Percentiles rank a stretch among this genome's conserved stretches.
Evolutionary conservation across 2,113 vertebrate species (phyloP).

Genomic region (Porphyrio hochstetteri): DNA sequence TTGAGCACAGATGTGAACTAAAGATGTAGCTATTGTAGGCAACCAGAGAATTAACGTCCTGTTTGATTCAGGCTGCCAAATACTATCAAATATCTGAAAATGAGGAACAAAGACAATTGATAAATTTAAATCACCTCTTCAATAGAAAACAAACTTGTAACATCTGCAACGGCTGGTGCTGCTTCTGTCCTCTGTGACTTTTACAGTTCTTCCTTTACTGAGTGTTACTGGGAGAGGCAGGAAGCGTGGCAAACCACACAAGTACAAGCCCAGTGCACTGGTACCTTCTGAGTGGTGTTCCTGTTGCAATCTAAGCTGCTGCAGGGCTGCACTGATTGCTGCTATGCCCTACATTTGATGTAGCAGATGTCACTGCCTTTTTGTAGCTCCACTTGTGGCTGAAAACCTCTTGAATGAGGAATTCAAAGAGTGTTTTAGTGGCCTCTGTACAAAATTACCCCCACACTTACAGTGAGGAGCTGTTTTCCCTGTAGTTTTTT

Average conservation of each 20-base stretch:
- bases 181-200: background rate
- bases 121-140: background rate
- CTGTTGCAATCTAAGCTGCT: background rate
- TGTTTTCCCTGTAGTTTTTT: background rate
- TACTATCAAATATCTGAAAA: background rate
- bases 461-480: background rate
- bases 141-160: background rate
- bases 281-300: background rate
- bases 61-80: background rate
- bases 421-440: background rate
- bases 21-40: background rate
- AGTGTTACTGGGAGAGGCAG: background rate
- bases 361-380: background rate
- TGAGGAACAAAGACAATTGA: background rate
- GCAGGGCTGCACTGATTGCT: background rate
- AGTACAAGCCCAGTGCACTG: background rate
- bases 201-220: background rate
- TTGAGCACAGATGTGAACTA: background rate
- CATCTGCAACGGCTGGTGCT: background rate
- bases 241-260: slow-evolving; percentile 18
- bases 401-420: background rate
- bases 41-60: background rate
- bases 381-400: background rate
- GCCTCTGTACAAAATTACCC: background rate
- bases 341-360: background rate